Conservation (phyloP, 1,140 invertebrate species). For the Drosophila santomea region DNA sequence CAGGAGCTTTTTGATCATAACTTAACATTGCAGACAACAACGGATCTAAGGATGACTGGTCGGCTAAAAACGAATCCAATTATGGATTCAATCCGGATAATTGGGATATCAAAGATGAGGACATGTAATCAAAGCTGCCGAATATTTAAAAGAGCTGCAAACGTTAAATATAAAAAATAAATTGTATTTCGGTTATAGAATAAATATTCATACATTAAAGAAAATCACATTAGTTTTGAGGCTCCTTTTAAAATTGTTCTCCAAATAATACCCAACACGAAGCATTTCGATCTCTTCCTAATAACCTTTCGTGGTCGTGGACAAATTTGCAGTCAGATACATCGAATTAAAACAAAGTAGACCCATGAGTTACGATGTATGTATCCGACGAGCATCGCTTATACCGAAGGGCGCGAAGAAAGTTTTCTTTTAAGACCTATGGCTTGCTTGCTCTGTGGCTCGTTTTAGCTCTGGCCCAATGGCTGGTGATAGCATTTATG, state of each 20-base stretch:
- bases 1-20: too few species aligned
- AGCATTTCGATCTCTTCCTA: neutral
- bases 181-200: neutral
- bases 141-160: too few species aligned
- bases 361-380: constrained; percentile 24
- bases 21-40: neutral
- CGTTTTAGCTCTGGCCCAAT: constrained; percentile 41
- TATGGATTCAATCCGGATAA: neutral
- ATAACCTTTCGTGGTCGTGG: neutral
- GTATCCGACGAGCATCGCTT: neutral
- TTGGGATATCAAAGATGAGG: neutral
- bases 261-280: too few species aligned
- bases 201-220: neutral
- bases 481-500: constrained; percentile 22
- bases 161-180: neutral
- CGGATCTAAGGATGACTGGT: neutral
- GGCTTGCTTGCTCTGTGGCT: constrained; percentile 37
- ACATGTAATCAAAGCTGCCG: too few species aligned
- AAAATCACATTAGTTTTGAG: constrained; percentile 22
- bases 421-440: constrained; percentile 39
- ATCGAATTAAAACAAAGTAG: neutral
- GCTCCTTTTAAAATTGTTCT: constrained; percentile 1
- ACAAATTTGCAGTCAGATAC: constrained; percentile 12
- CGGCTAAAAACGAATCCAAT: neutral
- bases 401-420: constrained; percentile 31